phyloP scores from a whole-genome alignment of 2,797 vertebrate species.

The Thripadectes ignobilis region DNA sequence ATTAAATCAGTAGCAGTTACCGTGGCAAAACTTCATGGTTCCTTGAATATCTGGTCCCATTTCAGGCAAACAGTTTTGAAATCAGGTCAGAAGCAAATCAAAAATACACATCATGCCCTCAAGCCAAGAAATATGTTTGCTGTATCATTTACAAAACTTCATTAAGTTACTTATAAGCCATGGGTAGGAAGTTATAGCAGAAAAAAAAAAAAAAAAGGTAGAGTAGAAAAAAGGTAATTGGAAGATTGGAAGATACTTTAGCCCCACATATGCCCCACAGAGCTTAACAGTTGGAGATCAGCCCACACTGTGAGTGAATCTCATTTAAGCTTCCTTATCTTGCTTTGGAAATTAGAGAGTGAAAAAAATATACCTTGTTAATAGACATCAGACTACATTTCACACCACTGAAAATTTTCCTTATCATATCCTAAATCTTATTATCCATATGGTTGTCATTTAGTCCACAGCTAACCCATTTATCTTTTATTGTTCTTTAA shows the following conservation, averaged over 20 bases:
- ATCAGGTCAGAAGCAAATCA: slow-evolving; percentile 11
- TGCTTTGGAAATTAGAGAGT: slow-evolving; percentile 1
- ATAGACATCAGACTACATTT: slow-evolving; percentile 22
- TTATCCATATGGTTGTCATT: slow-evolving; percentile 51
- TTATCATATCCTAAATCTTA: neutral
- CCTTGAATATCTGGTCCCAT: neutral
- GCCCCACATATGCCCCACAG: neutral
- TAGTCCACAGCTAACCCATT: neutral
- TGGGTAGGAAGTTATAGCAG: neutral
- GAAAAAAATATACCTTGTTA: slow-evolving; percentile 33
- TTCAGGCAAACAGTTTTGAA: slow-evolving; percentile 13
- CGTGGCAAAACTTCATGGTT: neutral
- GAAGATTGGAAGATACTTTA: slow-evolving; percentile 37
- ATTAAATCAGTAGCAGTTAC: neutral
- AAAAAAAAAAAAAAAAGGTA: neutral
- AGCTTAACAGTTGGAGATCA: slow-evolving; percentile 16
- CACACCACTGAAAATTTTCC: neutral
- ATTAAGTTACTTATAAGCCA: neutral
- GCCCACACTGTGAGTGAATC: slow-evolving; percentile 13
- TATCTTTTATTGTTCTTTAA: slow-evolving; percentile 51
- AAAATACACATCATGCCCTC: slow-evolving; percentile 4
- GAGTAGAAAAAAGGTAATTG: slow-evolving; percentile 37
- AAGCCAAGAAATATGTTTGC: neutral
- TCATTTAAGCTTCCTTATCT: slow-evolving; percentile 32
- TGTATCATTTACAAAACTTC: slow-evolving; percentile 12